Percentiles rank a stretch among this genome's conserved stretches.
These are phyloP conservation scores for Volucella zonaria DNA, from an alignment of 2,888 invertebrate genomes.

Conservation along the genomic window DNA sequence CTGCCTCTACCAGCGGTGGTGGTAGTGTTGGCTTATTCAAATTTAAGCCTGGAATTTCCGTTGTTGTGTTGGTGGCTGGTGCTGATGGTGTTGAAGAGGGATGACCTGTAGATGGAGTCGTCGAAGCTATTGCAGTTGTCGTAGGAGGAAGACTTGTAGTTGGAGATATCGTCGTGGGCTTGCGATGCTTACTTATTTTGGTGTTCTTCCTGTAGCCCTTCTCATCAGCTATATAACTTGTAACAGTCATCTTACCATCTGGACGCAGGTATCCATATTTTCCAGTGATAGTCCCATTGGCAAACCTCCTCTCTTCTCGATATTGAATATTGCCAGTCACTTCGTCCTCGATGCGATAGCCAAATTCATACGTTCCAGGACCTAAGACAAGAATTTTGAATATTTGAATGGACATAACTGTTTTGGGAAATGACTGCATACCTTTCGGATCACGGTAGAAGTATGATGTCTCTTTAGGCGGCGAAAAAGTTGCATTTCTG, in stretches of 20 bases:
- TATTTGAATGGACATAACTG: conserved; percentile 23
- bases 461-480: conserved; percentile 76
- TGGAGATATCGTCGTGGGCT: neutral
- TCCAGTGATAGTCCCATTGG: conserved; percentile 89
- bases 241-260: conserved; percentile 85
- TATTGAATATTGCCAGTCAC: conserved; percentile 87
- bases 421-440: conserved; percentile 72
- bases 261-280: conserved; percentile 88
- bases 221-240: conserved; percentile 86
- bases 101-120: neutral
- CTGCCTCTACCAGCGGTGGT: conserved; percentile 75
- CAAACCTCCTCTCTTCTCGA: conserved; percentile 87
- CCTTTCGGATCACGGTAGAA: conserved; percentile 79
- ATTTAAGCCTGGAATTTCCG: conserved; percentile 74
- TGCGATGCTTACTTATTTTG: conserved; percentile 58
- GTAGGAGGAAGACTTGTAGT: neutral
- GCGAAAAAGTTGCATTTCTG: conserved; percentile 42
- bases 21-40: conserved; percentile 77
- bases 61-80: neutral
- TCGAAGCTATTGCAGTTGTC: neutral
- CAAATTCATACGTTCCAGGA: conserved; percentile 88
- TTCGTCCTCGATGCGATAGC: conserved; percentile 88
- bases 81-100: neutral
- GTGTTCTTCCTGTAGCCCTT: conserved; percentile 84
- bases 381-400: conserved; percentile 79